Evolutionary conservation across 23 tunicate species (phyloP), one percentile per base, ranked within the genome.

Genomic region (Oikopleura albicans): DNA sequence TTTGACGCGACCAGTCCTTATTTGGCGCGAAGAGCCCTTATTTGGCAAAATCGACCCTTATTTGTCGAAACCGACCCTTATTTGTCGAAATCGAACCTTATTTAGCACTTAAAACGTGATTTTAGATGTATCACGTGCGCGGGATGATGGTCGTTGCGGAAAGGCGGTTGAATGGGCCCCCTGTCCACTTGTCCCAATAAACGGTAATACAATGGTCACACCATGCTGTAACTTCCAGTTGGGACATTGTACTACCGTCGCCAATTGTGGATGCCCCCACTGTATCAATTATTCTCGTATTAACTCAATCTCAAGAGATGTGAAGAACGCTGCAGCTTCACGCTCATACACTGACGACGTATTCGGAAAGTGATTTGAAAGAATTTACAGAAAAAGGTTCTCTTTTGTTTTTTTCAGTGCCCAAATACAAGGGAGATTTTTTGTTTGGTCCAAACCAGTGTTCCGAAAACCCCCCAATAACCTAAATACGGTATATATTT

Each of bases 131-230:
- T 49, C 63, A 49, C 12, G 63, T 8, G 63, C 63, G 16, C 12
- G 63, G 22, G 63, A 22, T 8, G 63, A 49, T 49, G 63, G 63
- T 8, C 63, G 63, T 8, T 49, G 63, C 22, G 63, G 63, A 8
- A 49, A 49, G 63, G 63, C 63, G 16, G 63, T 49, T 22, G 63
- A 49, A 49, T 49, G 63, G 63, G 63, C 63, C 63, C 63, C 63
- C 12, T 49, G 63, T 49, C 16, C 63, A 8, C 22, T 49, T 12
- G 63, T 49, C 63, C 63, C 63, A 49, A 49, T 49, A 12, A 49
- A 8, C 16, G 63, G 63, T 22, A 12, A 22, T 8, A 49, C 63
- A 49, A 22, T 8, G 22, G 63, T 49, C 12, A 22, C 63, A 12
- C 22, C 63, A 22, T 49, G 63, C 22, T 49, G 63, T 22, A 49